Conservation (phyloP, 1,140 invertebrate species). For the Nixonia krombeini region DNA sequence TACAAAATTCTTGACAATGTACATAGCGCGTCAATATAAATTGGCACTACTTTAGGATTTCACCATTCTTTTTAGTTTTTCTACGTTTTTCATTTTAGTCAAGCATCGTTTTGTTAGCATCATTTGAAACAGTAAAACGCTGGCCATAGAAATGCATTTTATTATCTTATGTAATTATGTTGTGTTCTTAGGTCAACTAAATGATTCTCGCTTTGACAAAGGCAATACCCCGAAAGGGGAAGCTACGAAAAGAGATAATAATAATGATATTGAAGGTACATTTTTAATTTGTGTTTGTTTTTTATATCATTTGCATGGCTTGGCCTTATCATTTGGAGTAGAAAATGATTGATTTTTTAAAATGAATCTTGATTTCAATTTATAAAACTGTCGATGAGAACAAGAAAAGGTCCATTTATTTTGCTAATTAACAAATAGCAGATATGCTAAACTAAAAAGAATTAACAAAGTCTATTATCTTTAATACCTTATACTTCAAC, state of each 20-base stretch:
- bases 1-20: too few relatives aligned
- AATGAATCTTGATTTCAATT: constrained; percentile 5
- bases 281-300: constrained; percentile 53
- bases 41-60: too few relatives aligned
- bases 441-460: too few relatives aligned
- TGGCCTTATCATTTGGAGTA: constrained; percentile 4
- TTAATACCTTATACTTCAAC: too few relatives aligned
- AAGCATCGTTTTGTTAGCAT: not conserved
- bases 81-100: not conserved
- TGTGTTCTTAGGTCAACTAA: constrained; percentile 66
- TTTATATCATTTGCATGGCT: constrained; percentile 39
- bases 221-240: constrained; percentile 61
- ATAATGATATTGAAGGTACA: constrained; percentile 64
- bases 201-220: constrained; percentile 64
- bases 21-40: too few relatives aligned
- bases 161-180: constrained; percentile 53
- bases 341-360: constrained; percentile 15
- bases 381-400: not conserved
- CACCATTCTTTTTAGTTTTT: not conserved
- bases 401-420: too few relatives aligned
- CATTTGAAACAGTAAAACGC: constrained; percentile 1
- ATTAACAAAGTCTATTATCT: too few relatives aligned
- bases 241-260: constrained; percentile 63
- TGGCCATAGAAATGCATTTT: constrained; percentile 3
- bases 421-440: too few relatives aligned